These are phyloP conservation scores for Dissostichus mawsoni DNA, from an alignment of 2,113 vertebrate species.

Conservation along the genomic window DNA sequence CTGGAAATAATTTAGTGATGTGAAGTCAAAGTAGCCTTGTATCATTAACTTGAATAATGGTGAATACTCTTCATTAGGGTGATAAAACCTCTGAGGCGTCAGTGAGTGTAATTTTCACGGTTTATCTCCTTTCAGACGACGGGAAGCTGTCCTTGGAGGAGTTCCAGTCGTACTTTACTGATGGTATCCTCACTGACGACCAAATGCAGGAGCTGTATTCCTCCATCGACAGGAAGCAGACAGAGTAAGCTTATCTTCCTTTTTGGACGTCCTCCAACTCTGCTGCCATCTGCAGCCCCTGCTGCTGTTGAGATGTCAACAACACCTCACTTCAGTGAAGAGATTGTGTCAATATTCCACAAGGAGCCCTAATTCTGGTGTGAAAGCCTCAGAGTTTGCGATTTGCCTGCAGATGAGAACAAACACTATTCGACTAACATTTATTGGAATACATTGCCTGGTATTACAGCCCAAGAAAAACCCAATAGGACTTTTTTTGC, in stretches of 20 bases:
- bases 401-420: slow-evolving; percentile 26
- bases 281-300: slow-evolving; percentile 61
- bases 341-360: slow-evolving; percentile 50
- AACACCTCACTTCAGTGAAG: slow-evolving; percentile 36
- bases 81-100: slow-evolving; percentile 7
- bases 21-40: slow-evolving; percentile 6
- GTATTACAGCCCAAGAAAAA: not conserved
- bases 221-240: slow-evolving; percentile 88
- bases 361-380: slow-evolving; percentile 20
- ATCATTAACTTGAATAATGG: not conserved
- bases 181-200: slow-evolving; percentile 90
- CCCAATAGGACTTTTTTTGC: not conserved
- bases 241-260: slow-evolving; percentile 86
- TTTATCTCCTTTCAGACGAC: slow-evolving; percentile 85
- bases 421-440: not conserved
- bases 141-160: slow-evolving; percentile 96
- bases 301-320: slow-evolving; percentile 44
- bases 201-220: slow-evolving; percentile 95
- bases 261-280: slow-evolving; percentile 45
- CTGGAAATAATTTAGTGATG: not conserved
- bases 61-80: not conserved
- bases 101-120: slow-evolving; percentile 15
- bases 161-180: slow-evolving; percentile 95
- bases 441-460: not conserved
- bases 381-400: slow-evolving; percentile 23